phyloP scores from a whole-genome alignment of 1,140 invertebrate species.

The Pseudomyrmex flavicornis region DNA sequence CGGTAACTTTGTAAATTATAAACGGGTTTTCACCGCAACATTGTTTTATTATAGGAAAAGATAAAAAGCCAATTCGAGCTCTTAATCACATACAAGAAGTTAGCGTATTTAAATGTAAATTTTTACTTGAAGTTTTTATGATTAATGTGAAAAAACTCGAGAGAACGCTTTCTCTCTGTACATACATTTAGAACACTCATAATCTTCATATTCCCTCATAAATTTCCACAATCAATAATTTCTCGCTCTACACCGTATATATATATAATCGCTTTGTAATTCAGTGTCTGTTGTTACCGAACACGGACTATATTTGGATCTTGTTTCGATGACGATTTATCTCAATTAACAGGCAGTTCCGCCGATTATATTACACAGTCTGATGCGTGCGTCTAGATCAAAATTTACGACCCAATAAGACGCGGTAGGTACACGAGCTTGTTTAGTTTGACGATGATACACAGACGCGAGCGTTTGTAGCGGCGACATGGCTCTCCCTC shows the following conservation, averaged over 20 bases:
- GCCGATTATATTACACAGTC: conserved; percentile 45
- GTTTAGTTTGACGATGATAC: conserved; percentile 65
- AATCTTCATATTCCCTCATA: too few relatives aligned
- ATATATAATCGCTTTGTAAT: not conserved
- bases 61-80: too few relatives aligned
- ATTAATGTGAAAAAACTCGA: too few relatives aligned
- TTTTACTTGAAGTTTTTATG: too few relatives aligned
- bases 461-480: conserved; percentile 17
- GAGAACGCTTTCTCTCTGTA: too few relatives aligned
- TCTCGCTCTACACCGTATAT: not conserved
- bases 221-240: not conserved
- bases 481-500: not conserved
- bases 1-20: too few relatives aligned
- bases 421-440: conserved; percentile 9
- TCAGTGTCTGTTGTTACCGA: not conserved
- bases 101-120: too few relatives aligned
- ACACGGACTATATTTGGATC: conserved; percentile 31
- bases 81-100: too few relatives aligned
- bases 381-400: conserved; percentile 40
- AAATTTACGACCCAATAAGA: conserved; percentile 62
- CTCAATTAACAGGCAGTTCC: conserved; percentile 56
- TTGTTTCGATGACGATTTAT: conserved; percentile 56
- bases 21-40: too few relatives aligned
- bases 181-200: too few relatives aligned
- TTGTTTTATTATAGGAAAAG: too few relatives aligned